phyloP scores from a whole-genome alignment of 2,797 vertebrate species.

The Sebastes steindachneri region DNA sequence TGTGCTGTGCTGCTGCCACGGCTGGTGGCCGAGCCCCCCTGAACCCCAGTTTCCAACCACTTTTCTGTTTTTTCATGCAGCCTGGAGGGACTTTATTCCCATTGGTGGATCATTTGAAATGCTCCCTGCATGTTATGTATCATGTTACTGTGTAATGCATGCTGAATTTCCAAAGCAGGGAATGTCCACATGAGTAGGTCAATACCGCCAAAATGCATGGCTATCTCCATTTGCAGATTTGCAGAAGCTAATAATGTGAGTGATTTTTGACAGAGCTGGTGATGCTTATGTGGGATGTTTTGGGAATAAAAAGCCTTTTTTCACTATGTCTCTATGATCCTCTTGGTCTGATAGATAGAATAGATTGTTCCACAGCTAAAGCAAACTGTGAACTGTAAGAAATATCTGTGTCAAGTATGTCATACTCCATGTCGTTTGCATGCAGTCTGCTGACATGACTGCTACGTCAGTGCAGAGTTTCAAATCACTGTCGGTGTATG shows the following conservation, averaged over 20 bases:
- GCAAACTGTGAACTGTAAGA: slow-evolving; percentile 20
- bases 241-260: neutral
- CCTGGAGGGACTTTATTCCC: neutral
- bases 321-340: neutral
- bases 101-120: slow-evolving; percentile 22
- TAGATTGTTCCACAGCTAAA: slow-evolving; percentile 13
- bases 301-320: neutral
- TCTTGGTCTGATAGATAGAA: neutral
- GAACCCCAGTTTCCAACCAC: neutral
- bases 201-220: neutral
- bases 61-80: slow-evolving; percentile 32
- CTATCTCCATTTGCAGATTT: slow-evolving; percentile 13
- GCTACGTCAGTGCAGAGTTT: slow-evolving; percentile 18
- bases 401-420: slow-evolving; percentile 13
- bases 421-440: neutral
- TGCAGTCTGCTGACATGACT: slow-evolving; percentile 31
- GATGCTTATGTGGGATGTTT: neutral
- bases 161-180: slow-evolving; percentile 13
- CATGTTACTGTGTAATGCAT: neutral
- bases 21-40: neutral
- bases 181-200: neutral
- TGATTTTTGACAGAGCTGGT: neutral
- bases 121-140: slow-evolving; percentile 13
- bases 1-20: slow-evolving; percentile 23
- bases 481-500: slow-evolving; percentile 3